Conservation (phyloP, 2,888 invertebrate species). For the Hydropsyche betteni region DNA sequence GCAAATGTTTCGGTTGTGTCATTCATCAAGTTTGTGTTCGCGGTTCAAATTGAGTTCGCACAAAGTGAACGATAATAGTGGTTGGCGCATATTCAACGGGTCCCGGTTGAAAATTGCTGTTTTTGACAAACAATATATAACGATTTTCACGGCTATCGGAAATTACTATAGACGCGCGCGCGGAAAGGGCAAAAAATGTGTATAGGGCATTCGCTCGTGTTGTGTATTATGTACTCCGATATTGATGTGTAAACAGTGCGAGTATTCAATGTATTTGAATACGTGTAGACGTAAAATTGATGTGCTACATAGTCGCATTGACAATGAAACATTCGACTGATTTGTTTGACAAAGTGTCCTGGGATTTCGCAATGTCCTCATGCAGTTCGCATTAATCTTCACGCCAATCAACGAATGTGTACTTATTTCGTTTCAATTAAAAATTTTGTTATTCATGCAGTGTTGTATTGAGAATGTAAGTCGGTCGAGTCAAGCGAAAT, state of each 20-base stretch:
- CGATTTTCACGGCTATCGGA: conserved; percentile 25
- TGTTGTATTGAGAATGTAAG: too few species aligned
- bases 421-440: too few species aligned
- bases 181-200: not conserved
- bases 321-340: conserved; percentile 45
- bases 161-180: not conserved
- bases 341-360: conserved; percentile 44
- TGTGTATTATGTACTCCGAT: not conserved
- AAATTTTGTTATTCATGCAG: too few species aligned
- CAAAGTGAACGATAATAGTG: conserved; percentile 30
- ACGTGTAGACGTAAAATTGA: conserved; percentile 20
- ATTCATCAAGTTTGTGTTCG: not conserved
- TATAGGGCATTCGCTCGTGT: not conserved
- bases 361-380: conserved; percentile 19
- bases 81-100: conserved; percentile 12
- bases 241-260: not conserved
- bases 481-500: too few species aligned
- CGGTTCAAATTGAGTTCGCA: conserved; percentile 24
- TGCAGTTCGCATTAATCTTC: conserved; percentile 14
- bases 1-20: conserved; percentile 3
- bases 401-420: too few species aligned
- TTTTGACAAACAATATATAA: conserved; percentile 29
- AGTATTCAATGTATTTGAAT: not conserved
- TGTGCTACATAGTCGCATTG: conserved; percentile 30
- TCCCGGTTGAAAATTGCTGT: conserved; percentile 5